Conservation (phyloP, 2,888 invertebrate species). For the Holacanthella duospinosa region DNA sequence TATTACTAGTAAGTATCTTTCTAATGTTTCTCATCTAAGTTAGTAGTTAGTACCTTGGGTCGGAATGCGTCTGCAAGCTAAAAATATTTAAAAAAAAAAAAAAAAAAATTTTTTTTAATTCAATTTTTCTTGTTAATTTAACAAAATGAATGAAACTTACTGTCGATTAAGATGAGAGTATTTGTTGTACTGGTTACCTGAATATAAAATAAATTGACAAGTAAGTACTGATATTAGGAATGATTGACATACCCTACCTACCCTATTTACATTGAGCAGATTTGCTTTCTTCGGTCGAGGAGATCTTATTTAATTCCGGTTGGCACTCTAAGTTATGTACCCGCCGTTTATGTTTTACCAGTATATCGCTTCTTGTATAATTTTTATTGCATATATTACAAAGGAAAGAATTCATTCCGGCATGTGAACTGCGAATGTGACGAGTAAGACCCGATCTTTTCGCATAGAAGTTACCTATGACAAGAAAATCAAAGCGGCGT, state of each 20-base stretch:
- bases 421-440: neutral
- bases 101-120: neutral
- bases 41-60: neutral
- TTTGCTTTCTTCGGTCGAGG: neutral
- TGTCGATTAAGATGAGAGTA: constrained; percentile 3
- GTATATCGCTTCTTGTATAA: neutral
- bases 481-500: too few relatives aligned
- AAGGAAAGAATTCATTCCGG: neutral
- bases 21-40: too few relatives aligned
- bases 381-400: neutral
- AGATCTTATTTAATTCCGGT: neutral
- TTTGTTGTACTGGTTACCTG: constrained; percentile 2
- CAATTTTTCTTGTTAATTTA: too few relatives aligned
- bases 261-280: neutral
- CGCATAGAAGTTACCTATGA: neutral
- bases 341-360: neutral
- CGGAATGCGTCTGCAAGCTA: neutral
- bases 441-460: neutral
- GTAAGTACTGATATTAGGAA: neutral
- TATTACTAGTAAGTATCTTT: too few relatives aligned
- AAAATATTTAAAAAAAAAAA: neutral
- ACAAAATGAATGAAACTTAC: neutral
- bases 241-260: neutral
- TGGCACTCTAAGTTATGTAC: neutral
- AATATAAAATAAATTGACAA: too few relatives aligned